Percentiles rank a stretch among this genome's conserved stretches.
Conservation (phyloP, 2,113 vertebrate species). For the Kryptolebias marmoratus region DNA sequence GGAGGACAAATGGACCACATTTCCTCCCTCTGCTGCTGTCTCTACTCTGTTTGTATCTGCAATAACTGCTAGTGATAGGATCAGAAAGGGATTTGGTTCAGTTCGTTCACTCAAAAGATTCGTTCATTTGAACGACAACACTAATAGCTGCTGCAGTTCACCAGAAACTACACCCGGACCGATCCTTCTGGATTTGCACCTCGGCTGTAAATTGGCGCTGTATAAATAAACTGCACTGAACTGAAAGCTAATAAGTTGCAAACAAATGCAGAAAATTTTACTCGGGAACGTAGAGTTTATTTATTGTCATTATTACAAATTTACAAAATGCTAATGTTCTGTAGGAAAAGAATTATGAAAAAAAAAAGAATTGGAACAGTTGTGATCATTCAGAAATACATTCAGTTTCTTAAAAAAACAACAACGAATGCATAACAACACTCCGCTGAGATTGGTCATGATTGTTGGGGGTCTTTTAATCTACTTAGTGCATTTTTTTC, state of each 20-base stretch:
- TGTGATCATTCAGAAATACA: conserved; percentile 77
- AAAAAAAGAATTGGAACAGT: conserved; percentile 54
- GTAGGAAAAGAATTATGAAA: conserved; percentile 65
- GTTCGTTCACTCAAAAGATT: no score
- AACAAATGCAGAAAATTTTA: conserved; percentile 6
- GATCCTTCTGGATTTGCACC: no score
- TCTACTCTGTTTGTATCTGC: no score
- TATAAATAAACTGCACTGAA: no score
- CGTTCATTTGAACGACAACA: no score
- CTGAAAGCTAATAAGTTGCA: not conserved
- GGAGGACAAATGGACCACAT: no score
- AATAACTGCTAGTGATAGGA: no score
- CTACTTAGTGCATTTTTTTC: conserved; percentile 55
- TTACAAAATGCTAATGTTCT: conserved; percentile 70
- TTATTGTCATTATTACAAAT: conserved; percentile 77
- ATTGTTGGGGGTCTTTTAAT: conserved; percentile 46
- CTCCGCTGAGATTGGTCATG: conserved; percentile 40
- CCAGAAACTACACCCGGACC: no score
- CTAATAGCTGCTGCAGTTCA: no score
- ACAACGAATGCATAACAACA: conserved; percentile 65
- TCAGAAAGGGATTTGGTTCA: no score
- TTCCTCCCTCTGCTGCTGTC: no score
- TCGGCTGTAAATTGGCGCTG: no score
- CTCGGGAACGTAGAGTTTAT: conserved; percentile 77
- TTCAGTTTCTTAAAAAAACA: conserved; percentile 77